Conservation (phyloP, 2,797 vertebrate species). For the Mus spretus region DNA sequence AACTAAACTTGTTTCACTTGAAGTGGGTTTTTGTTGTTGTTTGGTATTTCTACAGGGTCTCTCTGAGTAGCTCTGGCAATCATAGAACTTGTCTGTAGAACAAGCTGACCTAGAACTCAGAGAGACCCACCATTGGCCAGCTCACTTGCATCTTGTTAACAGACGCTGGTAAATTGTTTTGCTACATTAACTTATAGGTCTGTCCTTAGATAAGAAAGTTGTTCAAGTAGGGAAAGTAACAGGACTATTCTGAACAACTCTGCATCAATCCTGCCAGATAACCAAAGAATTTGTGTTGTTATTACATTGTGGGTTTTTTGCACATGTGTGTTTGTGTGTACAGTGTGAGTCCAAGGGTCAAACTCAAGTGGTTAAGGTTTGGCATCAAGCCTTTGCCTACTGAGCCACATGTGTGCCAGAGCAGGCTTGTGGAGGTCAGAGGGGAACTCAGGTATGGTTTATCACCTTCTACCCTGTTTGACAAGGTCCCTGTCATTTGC, state of each 20-base stretch:
- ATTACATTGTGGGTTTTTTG: background rate
- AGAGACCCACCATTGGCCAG: background rate
- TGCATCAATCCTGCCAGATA: background rate
- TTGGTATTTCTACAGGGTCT: background rate
- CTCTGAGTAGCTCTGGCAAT: background rate
- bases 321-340: background rate
- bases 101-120: background rate
- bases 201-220: slow-evolving; percentile 4
- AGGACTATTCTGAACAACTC: background rate
- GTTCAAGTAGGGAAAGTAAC: background rate
- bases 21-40: background rate
- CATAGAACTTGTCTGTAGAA: background rate
- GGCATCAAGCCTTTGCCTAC: background rate
- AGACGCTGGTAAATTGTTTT: slow-evolving; percentile 20
- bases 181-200: background rate
- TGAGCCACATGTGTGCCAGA: background rate
- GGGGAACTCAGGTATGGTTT: background rate
- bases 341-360: background rate
- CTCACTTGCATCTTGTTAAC: slow-evolving; percentile 19
- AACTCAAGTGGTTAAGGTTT: background rate
- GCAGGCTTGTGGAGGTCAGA: background rate
- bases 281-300: background rate
- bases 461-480: background rate
- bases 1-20: slow-evolving; percentile 40
- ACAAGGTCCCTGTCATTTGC: background rate